Evolutionary conservation across 2,888 invertebrate genomes (phyloP).

Genomic region (Drosophila ezoana): DNA sequence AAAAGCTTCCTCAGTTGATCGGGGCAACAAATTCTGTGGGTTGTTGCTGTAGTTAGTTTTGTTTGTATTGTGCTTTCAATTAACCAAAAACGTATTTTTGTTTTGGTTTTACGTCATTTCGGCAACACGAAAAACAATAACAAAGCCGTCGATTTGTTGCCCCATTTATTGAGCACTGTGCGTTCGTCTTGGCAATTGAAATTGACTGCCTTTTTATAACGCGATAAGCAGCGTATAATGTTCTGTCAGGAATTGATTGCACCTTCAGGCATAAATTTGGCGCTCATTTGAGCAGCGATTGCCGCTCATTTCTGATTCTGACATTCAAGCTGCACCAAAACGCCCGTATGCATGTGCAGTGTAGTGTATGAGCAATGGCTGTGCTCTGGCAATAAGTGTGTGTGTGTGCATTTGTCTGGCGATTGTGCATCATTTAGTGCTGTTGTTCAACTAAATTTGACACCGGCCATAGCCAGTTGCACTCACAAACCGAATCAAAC

Average conservation of each 20-base stretch:
- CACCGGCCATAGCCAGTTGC: slow-evolving; percentile 23
- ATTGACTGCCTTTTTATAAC: slow-evolving; percentile 28
- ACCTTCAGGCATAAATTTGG: slow-evolving; percentile 34
- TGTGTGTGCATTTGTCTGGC: slow-evolving; percentile 43
- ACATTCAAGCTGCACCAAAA: slow-evolving; percentile 29
- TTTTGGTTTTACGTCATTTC: slow-evolving; percentile 43
- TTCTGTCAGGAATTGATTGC: slow-evolving; percentile 35
- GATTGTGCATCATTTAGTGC: slow-evolving; percentile 53
- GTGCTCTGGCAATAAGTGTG: not conserved
- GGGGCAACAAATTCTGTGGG: slow-evolving; percentile 34
- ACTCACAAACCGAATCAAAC: not conserved
- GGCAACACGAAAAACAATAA: slow-evolving; percentile 16
- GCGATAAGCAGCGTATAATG: slow-evolving; percentile 14
- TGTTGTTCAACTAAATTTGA: slow-evolving; percentile 58
- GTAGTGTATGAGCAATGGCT: slow-evolving; percentile 46
- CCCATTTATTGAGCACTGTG: slow-evolving; percentile 21
- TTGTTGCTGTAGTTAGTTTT: slow-evolving; percentile 10
- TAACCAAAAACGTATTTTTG: slow-evolving; percentile 60
- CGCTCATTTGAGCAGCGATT: slow-evolving; percentile 24
- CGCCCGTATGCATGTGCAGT: slow-evolving; percentile 33
- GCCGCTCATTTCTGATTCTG: slow-evolving; percentile 25
- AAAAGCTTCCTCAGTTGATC: slow-evolving; percentile 58
- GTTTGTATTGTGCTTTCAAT: slow-evolving; percentile 58
- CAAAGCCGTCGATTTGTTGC: slow-evolving; percentile 14
- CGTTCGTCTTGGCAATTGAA: slow-evolving; percentile 39